A percentile compares a stretch with the other conserved stretches of the same genome.
phyloP scores from a whole-genome alignment of 2,113 vertebrate genomes.

The Polypterus senegalus region DNA sequence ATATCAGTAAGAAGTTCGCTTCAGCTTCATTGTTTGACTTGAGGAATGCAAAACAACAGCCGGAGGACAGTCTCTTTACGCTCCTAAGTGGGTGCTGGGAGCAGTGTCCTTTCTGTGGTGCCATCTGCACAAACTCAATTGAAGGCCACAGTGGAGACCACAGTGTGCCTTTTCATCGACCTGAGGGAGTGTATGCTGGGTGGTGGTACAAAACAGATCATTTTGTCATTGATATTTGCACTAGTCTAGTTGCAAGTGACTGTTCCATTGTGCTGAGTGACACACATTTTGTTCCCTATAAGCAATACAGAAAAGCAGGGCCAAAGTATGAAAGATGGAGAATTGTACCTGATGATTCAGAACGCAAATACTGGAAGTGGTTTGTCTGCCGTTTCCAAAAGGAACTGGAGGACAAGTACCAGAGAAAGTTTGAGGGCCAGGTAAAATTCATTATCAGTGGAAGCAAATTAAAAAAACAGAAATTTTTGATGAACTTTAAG shows the following conservation, averaged over 20 bases:
- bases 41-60: neutral
- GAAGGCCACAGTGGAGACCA: neutral
- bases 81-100: neutral
- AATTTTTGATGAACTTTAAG: neutral
- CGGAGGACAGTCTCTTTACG: neutral
- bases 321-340: conserved; percentile 9
- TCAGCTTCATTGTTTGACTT: neutral
- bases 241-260: neutral
- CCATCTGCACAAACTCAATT: neutral
- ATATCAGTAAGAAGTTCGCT: neutral
- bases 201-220: too few species aligned
- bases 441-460: conserved; percentile 11
- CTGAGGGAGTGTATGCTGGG: neutral
- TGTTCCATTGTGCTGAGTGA: conserved; percentile 4
- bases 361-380: conserved; percentile 45
- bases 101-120: neutral
- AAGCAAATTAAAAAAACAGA: neutral
- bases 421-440: neutral
- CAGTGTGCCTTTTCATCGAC: neutral
- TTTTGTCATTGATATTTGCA: too few species aligned
- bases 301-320: conserved; percentile 13
- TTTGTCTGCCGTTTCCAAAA: conserved; percentile 34
- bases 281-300: neutral
- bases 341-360: neutral
- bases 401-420: conserved; percentile 22